Evolutionary conservation across 2,113 vertebrate genomes (phyloP).

Genomic region (Microtus ochrogaster): DNA sequence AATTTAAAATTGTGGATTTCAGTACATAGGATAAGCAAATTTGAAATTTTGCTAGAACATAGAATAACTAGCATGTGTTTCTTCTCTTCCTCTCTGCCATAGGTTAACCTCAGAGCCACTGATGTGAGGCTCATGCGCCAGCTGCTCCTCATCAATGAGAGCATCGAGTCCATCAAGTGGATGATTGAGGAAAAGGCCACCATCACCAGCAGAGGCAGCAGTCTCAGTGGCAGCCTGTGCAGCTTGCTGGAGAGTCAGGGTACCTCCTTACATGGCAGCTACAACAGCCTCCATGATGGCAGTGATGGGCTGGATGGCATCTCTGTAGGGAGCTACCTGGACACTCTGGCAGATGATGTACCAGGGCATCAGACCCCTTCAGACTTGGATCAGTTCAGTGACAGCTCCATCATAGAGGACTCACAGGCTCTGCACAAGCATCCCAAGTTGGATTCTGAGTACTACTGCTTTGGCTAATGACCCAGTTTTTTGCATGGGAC

Average conservation of each 20-base stretch:
- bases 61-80: background rate
- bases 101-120: slow-evolving; percentile 95
- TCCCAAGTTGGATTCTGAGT: slow-evolving; percentile 91
- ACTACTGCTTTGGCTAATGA: slow-evolving; percentile 95
- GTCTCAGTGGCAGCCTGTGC: slow-evolving; percentile 94
- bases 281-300: slow-evolving; percentile 91
- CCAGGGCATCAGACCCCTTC: slow-evolving; percentile 91
- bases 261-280: slow-evolving; percentile 91
- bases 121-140: slow-evolving; percentile 97
- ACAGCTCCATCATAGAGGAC: slow-evolving; percentile 88
- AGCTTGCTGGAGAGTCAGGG: slow-evolving; percentile 95
- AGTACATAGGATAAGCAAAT: background rate
- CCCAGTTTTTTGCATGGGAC: slow-evolving; percentile 74
- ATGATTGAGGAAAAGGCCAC: slow-evolving; percentile 94
- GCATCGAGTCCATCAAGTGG: slow-evolving; percentile 97
- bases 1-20: background rate
- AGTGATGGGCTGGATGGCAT: slow-evolving; percentile 94
- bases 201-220: slow-evolving; percentile 92
- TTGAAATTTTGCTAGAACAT: background rate
- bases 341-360: slow-evolving; percentile 94
- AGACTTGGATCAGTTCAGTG: slow-evolving; percentile 91
- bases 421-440: slow-evolving; percentile 87
- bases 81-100: background rate
- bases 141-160: slow-evolving; percentile 97
- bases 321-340: slow-evolving; percentile 97